phyloP scores from a whole-genome alignment of 2,888 invertebrate species.

The Cyclophora albipunctata region DNA sequence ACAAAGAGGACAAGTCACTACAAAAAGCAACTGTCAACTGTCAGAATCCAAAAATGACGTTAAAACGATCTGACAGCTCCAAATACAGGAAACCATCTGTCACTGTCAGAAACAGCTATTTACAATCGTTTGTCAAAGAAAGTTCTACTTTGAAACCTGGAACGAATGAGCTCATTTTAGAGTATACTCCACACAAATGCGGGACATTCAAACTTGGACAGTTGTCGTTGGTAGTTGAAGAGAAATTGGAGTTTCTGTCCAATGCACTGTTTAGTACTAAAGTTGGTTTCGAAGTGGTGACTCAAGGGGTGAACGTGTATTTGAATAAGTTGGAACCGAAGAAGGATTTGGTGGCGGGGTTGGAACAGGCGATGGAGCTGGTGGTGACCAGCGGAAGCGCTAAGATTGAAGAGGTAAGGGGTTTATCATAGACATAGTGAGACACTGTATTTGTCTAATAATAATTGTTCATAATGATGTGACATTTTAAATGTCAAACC shows the following conservation, averaged over 20 bases:
- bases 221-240: constrained; percentile 77
- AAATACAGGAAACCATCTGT: constrained; percentile 81
- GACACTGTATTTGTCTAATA: not conserved
- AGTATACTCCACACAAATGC: constrained; percentile 76
- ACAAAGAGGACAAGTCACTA: constrained; percentile 87
- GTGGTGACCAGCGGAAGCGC: constrained; percentile 87
- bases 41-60: constrained; percentile 76
- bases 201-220: constrained; percentile 84
- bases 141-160: constrained; percentile 78
- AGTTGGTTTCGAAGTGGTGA: constrained; percentile 74
- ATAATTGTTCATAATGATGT: no score
- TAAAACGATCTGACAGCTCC: constrained; percentile 83
- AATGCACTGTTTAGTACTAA: constrained; percentile 72
- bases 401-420: constrained; percentile 78
- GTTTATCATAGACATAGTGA: constrained; percentile 13
- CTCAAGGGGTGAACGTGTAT: constrained; percentile 64
- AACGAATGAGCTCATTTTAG: constrained; percentile 77
- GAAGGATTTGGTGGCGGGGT: constrained; percentile 86
- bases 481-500: no score
- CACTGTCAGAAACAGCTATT: constrained; percentile 79
- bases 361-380: constrained; percentile 85
- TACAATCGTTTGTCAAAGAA: constrained; percentile 70
- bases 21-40: constrained; percentile 84
- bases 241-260: constrained; percentile 83
- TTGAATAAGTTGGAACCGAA: constrained; percentile 70